Evolutionary conservation across 1,140 invertebrate genomes (phyloP).

Genomic region (Musca domestica): DNA sequence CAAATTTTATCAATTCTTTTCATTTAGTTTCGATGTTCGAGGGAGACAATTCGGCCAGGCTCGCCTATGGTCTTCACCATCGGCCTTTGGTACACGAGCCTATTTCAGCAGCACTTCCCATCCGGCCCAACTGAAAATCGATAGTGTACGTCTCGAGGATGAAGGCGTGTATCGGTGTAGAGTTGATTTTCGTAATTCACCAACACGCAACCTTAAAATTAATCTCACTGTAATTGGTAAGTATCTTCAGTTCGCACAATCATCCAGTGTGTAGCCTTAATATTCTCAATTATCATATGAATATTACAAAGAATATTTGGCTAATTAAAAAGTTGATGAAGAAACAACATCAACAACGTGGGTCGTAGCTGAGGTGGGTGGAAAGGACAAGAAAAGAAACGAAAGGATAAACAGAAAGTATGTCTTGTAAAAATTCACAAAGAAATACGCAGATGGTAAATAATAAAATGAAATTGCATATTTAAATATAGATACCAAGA

Average conservation of each 20-base stretch:
- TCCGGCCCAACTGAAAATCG: constrained; percentile 71
- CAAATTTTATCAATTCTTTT: no score
- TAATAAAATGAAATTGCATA: no score
- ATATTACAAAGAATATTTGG: neutral
- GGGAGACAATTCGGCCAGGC: constrained; percentile 69
- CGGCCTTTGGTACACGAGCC: constrained; percentile 74
- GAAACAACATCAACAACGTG: no score
- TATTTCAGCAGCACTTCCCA: constrained; percentile 69
- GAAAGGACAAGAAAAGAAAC: no score
- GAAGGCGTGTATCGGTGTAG: constrained; percentile 79
- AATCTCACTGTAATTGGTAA: constrained; percentile 84
- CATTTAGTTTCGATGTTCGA: constrained; percentile 75
- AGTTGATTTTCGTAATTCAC: constrained; percentile 81
- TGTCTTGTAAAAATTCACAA: no score
- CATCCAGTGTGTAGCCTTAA: neutral
- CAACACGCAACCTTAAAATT: constrained; percentile 78
- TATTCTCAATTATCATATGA: neutral
- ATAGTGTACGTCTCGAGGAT: constrained; percentile 72
- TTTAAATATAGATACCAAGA: no score
- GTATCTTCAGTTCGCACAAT: constrained; percentile 42
- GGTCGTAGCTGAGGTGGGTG: no score
- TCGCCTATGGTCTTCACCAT: constrained; percentile 74
- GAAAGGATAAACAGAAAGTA: no score
- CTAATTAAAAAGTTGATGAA: no score
- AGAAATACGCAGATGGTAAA: no score